phyloP scores from a whole-genome alignment of 2,888 invertebrate species.

The Lobophora halterata region DNA sequence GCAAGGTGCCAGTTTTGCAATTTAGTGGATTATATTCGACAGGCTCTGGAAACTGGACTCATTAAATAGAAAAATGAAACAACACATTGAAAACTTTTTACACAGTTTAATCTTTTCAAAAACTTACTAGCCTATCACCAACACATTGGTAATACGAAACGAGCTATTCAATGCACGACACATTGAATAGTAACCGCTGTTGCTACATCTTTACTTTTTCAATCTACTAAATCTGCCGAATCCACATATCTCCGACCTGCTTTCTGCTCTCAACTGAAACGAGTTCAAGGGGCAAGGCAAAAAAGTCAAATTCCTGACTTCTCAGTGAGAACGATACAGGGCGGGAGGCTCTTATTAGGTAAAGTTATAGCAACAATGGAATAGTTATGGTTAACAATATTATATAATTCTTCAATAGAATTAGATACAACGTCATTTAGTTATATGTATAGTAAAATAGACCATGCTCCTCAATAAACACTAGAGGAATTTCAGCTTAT shows the following conservation, averaged over 20 bases:
- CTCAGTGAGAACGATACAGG: no score
- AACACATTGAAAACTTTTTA: slow-evolving; percentile 46
- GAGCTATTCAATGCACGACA: slow-evolving; percentile 43
- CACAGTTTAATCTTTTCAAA: slow-evolving; percentile 66
- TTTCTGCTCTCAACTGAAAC: no score
- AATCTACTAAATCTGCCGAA: no score
- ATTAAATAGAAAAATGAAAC: no score
- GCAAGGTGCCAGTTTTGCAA: no score
- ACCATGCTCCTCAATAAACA: slow-evolving; percentile 21
- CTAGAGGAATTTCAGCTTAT: slow-evolving; percentile 3
- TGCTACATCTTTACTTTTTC: neutral
- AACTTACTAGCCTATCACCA: slow-evolving; percentile 55
- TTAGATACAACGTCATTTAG: slow-evolving; percentile 27
- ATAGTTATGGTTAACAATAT: slow-evolving; percentile 34
- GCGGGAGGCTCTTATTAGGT: no score
- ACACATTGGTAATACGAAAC: slow-evolving; percentile 61
- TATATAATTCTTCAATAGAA: slow-evolving; percentile 27
- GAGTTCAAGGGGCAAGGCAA: no score
- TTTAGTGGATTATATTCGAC: no score
- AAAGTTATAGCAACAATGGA: slow-evolving; percentile 6
- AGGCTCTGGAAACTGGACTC: no score
- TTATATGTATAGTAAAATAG: slow-evolving; percentile 23
- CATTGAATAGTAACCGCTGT: slow-evolving; percentile 15
- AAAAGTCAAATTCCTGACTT: no score
- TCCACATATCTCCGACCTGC: no score